Evolutionary conservation across 1,140 invertebrate genomes (phyloP), one percentile per base, ranked within the genome.

Genomic region (Aradophagus sp.): DNA sequence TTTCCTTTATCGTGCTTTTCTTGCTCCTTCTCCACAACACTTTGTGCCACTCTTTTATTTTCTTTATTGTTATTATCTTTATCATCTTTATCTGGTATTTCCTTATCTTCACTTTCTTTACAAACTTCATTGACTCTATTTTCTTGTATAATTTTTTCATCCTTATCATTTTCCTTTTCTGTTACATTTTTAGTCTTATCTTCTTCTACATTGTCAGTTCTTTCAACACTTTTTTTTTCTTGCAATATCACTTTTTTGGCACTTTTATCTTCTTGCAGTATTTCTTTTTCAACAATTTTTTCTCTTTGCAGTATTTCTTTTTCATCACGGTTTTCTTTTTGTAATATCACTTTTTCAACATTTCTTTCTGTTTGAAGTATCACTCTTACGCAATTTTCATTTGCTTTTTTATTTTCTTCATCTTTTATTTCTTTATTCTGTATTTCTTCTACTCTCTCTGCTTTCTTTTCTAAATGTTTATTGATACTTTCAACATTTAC

Each of bases 81-180:
- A 13, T 12, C 31, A 5, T 32, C 31, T 12, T n/a, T n/a, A n/a
- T n/a, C n/a, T n/a, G n/a, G n/a, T n/a, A n/a, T n/a, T n/a, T n/a
- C n/a, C n/a, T n/a, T n/a, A n/a, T n/a, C n/a, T n/a, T n/a, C n/a
- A n/a, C n/a, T 14, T 13, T 4, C 11, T 32, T 32, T 23, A 23
- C 8, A 23, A 23, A 5, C 8, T 23, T 23, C 20, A 5, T 8
- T 23, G 4, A 8, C 8, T 23, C 8, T 23, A 23, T 5, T 23
- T 23, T 4, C 4, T 5, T 23, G 8, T 23, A n/a, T 8, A 23
- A 31, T 5, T 10, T 31, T 31, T 31, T 10, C 3, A 31, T 10
- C 29, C n/a, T 31, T 31, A 11, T 31, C 29, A 31, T 31, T 31
- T 31, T 31, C 29, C n/a, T 31, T 31, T 31, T 31, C n/a, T 8